Evolutionary conservation across 2,888 invertebrate species (phyloP).

Genomic region (Drosophila pegasa): DNA sequence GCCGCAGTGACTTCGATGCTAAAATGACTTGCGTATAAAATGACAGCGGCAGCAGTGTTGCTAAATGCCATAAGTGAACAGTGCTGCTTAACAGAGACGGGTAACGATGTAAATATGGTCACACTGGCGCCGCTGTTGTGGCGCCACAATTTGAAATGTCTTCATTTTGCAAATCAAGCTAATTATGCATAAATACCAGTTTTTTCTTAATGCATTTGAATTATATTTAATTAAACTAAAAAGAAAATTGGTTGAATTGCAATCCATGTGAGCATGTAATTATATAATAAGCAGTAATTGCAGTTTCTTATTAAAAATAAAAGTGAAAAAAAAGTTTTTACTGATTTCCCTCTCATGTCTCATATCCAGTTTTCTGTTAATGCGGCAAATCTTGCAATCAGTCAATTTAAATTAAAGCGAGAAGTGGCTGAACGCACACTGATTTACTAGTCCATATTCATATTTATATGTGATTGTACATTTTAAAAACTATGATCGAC

Average conservation of each 20-base stretch:
- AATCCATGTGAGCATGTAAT: not conserved
- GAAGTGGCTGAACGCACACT: not conserved
- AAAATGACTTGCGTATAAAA: conserved; percentile 73
- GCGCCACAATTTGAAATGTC: conserved; percentile 20
- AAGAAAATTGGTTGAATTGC: not conserved
- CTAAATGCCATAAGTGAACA: conserved; percentile 22
- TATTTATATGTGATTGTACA: not conserved
- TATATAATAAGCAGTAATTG: conserved; percentile 1
- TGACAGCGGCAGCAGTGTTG: conserved; percentile 33
- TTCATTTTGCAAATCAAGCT: not conserved
- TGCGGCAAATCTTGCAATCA: not conserved
- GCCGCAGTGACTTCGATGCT: conserved; percentile 59
- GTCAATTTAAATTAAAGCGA: conserved; percentile 5
- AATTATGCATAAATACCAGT: not conserved
- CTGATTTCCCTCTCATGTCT: not conserved
- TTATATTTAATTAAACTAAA: not conserved
- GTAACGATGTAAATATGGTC: not conserved
- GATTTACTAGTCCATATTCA: not conserved
- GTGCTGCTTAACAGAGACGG: not conserved
- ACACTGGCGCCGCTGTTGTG: conserved; percentile 4
- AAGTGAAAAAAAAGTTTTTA: not conserved
- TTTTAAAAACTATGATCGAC: conserved; percentile 3
- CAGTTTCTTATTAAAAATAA: not conserved
- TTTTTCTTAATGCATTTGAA: not conserved
- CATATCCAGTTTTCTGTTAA: conserved; percentile 1